Evolutionary conservation across 2,113 vertebrate genomes (phyloP).

Genomic region (Pollachius pollachius): DNA sequence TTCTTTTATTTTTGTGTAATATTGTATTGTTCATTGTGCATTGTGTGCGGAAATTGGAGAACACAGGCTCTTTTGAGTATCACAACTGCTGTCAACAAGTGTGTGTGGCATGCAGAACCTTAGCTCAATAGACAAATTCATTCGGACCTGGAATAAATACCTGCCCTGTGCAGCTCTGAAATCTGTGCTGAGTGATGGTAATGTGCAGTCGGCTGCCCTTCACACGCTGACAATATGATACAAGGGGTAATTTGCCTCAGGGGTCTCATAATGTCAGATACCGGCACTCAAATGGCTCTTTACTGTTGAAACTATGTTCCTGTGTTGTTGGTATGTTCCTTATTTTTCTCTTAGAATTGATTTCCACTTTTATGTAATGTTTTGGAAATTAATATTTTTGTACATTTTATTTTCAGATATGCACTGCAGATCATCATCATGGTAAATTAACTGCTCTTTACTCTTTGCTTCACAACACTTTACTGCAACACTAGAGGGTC

Average conservation of each 20-base stretch:
- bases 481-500: not conserved
- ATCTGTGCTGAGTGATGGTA: conserved; percentile 74
- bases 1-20: not conserved
- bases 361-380: conserved; percentile 8
- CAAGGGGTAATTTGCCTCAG: conserved; percentile 55
- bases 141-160: conserved; percentile 65
- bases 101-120: conserved; percentile 43
- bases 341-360: conserved; percentile 3
- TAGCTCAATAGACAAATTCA: conserved; percentile 67
- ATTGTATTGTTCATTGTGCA: not conserved
- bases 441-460: conserved; percentile 70
- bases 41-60: conserved; percentile 12
- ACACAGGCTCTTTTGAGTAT: conserved; percentile 64
- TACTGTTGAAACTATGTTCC: conserved; percentile 26
- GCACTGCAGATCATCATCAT: conserved; percentile 62
- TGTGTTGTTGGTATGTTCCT: conserved; percentile 23
- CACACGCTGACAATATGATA: conserved; percentile 61
- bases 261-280: conserved; percentile 41
- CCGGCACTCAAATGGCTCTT: not conserved
- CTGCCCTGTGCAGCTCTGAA: conserved; percentile 51
- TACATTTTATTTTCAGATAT: conserved; percentile 78
- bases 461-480: no score
- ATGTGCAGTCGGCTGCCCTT: conserved; percentile 65
- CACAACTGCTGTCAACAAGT: conserved; percentile 62
- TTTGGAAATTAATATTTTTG: conserved; percentile 30